Base-by-base conservation (phyloP, 1,140 invertebrate genomes). In the Drosophila ironensis region DNA sequence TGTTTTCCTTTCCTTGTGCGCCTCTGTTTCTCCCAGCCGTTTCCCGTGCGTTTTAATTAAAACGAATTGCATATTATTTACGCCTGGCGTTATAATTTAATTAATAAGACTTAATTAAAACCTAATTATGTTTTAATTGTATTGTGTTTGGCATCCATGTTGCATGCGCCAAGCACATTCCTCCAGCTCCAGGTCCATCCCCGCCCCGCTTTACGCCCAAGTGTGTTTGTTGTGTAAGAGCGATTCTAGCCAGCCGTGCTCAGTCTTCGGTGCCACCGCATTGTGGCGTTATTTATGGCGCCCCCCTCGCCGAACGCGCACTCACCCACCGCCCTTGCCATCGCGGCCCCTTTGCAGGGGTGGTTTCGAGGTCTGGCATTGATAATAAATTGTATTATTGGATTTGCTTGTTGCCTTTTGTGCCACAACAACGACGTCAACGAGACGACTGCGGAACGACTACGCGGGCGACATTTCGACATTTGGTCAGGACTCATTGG, bases 341-440 rank as follows among this genome's bases (percentile, higher is more conserved):
- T 0, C 3, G 11, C 30, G n/a, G 14, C 11, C 28, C 38, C 30
- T 16, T 40, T 54, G 33, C 19, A 37, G 25, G 71, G 76, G 57
- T 74, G 64, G 48, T 11, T 74, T 33, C 42, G 37, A 30, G 30
- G 28, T 44, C 46, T 77, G 80, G 38, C 74, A 73, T 86, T 86
- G 73, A 86, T 71, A 84, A 86, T 84, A 86, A 86, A 86, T 84
- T 84, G 51, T 74, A 71, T 84, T 84, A 84, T 82, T 84, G 78
- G 73, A 82, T 84, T 82, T 82, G 77, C 61, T 77, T 82, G 75
- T 76, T 81, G 77, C 72, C 77, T 68, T 73, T 80, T 77, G 33
- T 72, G 63, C 44, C 46, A 24, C 56, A 22, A 40, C 60, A 61
- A 25, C 25, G 22, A 22, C 45, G 24, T 38, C 24, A 16, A 25